phyloP scores from a whole-genome alignment of 2,888 invertebrate genomes.

The Tenthredo scrophulariae region DNA sequence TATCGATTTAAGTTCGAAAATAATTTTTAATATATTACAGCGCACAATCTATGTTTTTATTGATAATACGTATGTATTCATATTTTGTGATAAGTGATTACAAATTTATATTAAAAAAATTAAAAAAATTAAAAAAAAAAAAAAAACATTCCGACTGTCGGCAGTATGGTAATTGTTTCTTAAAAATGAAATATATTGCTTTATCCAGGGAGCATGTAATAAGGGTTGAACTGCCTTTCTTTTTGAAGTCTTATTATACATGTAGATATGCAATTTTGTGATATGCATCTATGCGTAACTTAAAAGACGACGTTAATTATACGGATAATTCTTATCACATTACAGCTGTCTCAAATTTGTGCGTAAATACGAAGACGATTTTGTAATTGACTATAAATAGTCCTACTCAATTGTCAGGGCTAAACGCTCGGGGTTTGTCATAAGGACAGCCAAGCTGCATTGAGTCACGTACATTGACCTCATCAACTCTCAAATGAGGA shows the following conservation, averaged over 20 bases:
- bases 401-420: not conserved
- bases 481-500: not conserved
- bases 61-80: not conserved
- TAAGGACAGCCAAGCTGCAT: not conserved
- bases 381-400: not conserved
- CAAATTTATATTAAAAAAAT: not conserved
- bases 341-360: not conserved
- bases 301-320: not conserved
- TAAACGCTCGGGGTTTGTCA: not conserved
- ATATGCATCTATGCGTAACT: not conserved
- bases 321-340: not conserved
- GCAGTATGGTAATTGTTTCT: not conserved
- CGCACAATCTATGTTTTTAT: not conserved
- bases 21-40: conserved; percentile 27
- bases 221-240: too few relatives aligned
- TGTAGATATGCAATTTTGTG: not conserved
- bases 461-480: not conserved
- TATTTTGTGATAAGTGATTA: conserved; percentile 29
- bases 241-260: not conserved
- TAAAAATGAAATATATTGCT: not conserved
- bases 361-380: not conserved
- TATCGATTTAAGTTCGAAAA: not conserved
- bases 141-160: not conserved
- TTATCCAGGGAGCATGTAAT: not conserved
- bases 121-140: not conserved